Conservation (phyloP, 2,113 vertebrate genomes). For the Probosciger aterrimus region DNA sequence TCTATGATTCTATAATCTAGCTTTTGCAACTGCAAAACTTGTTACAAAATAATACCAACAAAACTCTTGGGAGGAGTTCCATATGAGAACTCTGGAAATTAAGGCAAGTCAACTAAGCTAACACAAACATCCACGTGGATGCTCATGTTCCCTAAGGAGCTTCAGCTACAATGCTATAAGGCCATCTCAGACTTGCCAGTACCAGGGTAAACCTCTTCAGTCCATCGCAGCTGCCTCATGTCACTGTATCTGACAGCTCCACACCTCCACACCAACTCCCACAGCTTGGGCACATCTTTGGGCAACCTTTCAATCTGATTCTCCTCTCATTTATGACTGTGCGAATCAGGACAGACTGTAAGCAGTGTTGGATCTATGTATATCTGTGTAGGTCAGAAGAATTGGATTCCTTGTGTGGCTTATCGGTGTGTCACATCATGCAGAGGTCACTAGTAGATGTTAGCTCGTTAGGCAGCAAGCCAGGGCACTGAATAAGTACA, state of each 20-base stretch:
- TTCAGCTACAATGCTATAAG: background rate
- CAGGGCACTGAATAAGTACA: background rate
- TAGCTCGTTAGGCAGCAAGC: background rate
- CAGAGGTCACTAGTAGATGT: background rate
- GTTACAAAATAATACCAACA: background rate
- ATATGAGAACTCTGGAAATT: background rate
- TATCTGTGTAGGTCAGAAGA: background rate
- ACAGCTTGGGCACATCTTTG: background rate
- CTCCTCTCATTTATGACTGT: background rate
- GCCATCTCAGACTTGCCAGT: background rate
- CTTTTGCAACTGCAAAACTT: background rate
- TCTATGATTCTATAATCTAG: background rate
- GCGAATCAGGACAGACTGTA: background rate
- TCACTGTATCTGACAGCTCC: background rate
- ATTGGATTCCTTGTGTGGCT: background rate
- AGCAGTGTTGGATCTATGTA: background rate
- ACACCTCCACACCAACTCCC: background rate
- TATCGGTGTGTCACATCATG: background rate
- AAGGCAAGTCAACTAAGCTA: background rate
- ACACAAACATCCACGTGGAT: background rate
- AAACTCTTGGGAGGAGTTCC: background rate
- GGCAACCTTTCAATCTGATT: background rate
- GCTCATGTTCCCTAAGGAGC: background rate
- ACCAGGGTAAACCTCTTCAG: background rate
- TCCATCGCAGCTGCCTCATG: rapidly evolving